Evolutionary conservation across 2,113 vertebrate genomes (phyloP), one percentile per base, ranked within the genome.

Genomic region (Epinephelus cyanopodus): DNA sequence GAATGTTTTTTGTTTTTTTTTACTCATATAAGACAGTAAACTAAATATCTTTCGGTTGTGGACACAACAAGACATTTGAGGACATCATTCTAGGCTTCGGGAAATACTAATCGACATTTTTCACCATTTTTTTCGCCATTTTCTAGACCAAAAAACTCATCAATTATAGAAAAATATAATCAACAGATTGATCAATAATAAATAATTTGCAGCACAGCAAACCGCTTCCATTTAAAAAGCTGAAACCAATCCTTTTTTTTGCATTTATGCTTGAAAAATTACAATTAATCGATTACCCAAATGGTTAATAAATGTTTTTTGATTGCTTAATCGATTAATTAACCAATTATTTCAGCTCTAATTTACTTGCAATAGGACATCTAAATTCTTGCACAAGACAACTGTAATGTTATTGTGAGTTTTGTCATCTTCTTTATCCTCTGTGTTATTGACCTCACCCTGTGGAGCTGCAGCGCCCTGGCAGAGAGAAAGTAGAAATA

Each of bases 401-500:
- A 54, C n/a, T 39, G 45, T 50, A 29, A 73, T 61, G 11, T 19
- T 65, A 6, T 68, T 62, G 29, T 66, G 50, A 29, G 21, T 61
- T 72, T 61, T 29, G 25, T 7, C 9, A 29, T 74, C 14, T 74
- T 62, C 25, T 18, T 74, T 33, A 78, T 79, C 23, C 60, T 56
- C 60, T 60, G 67, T 63, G 70, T 84, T 82, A 48, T 15, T 84
- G 71, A 77, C 64, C 52, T 77, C 19, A 64, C 21, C 47, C 72
- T 71, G 58, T 14, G 48, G 13, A 60, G n/a, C 82, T 73, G 76
- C 74, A 74, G 83, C 66, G 39, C 45, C 50, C 33, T 77, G 85
- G 56, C 72, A 71, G 74, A 86, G 73, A 81, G 67, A 87, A 88
- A 87, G 89, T 79, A 76, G 85, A 82, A 90, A 91, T 91, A 93